These are phyloP conservation scores for Incurvaria masculella DNA, from an alignment of 2,888 invertebrate genomes.

Conservation along the genomic window DNA sequence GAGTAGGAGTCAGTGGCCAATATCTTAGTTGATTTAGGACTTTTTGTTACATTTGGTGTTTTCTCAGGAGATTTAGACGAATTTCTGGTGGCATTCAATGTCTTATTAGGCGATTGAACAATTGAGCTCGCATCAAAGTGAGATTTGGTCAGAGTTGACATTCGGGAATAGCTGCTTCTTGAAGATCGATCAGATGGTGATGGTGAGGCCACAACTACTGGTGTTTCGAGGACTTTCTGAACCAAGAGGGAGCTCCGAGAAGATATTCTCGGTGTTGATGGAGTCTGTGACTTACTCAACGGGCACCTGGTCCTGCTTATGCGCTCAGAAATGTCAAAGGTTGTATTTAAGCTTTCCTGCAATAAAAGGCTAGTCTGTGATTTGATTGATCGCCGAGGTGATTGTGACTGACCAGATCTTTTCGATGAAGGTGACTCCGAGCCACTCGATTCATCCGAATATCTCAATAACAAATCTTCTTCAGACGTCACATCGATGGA, in stretches of 20 bases:
- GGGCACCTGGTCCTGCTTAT: constrained; percentile 13
- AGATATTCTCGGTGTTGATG: constrained; percentile 18
- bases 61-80: constrained; percentile 12
- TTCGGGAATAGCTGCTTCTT: background rate
- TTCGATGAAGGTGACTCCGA: constrained; percentile 25
- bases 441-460: constrained; percentile 24
- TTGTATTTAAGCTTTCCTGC: background rate
- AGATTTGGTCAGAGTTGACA: too few relatives aligned
- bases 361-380: constrained; percentile 23
- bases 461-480: constrained; percentile 26
- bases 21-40: constrained; percentile 19
- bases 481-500: constrained; percentile 12
- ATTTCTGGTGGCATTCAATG: constrained; percentile 7
- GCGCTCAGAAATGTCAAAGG: background rate
- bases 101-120: too few relatives aligned
- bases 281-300: constrained; percentile 17
- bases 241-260: constrained; percentile 24
- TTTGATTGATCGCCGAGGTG: constrained; percentile 27
- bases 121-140: too few relatives aligned
- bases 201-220: constrained; percentile 1
- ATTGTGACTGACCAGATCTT: too few relatives aligned
- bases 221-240: constrained; percentile 22
- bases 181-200: background rate
- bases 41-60: constrained; percentile 20
- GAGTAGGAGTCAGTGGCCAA: constrained; percentile 32